Conservation (phyloP, 2,113 vertebrate genomes). For the Oreochromis spilurus region DNA sequence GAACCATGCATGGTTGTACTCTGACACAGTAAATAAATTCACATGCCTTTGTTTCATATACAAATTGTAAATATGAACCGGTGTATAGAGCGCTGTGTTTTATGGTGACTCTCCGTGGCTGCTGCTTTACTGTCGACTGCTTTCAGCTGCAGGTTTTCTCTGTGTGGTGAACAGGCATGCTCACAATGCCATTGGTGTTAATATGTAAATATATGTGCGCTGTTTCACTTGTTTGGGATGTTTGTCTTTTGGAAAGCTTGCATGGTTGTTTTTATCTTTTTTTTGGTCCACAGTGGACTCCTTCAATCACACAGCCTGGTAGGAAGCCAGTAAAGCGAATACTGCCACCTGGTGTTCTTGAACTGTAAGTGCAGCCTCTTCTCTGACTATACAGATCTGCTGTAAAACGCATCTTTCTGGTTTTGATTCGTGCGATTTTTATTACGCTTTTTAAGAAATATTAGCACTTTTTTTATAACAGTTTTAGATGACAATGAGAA, state of each 20-base stretch:
- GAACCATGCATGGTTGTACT: neutral
- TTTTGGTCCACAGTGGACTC: neutral
- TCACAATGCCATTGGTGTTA: slow-evolving; percentile 33
- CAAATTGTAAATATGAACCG: slow-evolving; percentile 1
- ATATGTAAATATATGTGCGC: slow-evolving; percentile 51
- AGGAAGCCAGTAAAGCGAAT: slow-evolving; percentile 8
- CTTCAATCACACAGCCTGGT: neutral
- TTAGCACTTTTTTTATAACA: neutral
- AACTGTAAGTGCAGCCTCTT: neutral
- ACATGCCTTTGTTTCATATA: neutral
- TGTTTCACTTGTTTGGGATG: slow-evolving; percentile 35
- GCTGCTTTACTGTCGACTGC: neutral
- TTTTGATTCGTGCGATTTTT: neutral
- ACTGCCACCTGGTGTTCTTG: slow-evolving; percentile 26
- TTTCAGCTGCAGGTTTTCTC: slow-evolving; percentile 10
- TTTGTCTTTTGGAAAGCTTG: slow-evolving; percentile 47
- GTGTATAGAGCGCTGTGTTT: slow-evolving; percentile 1
- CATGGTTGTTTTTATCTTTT: slow-evolving; percentile 13
- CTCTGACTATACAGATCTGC: neutral
- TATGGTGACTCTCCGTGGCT: slow-evolving; percentile 3
- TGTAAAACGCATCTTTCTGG: neutral
- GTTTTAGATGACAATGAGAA: neutral
- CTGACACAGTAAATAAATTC: neutral
- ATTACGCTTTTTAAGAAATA: neutral
- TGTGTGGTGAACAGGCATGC: slow-evolving; percentile 39